These are phyloP conservation scores for Drosophila mimetica DNA, from an alignment of 2,888 invertebrate genomes.

Conservation along the genomic window DNA sequence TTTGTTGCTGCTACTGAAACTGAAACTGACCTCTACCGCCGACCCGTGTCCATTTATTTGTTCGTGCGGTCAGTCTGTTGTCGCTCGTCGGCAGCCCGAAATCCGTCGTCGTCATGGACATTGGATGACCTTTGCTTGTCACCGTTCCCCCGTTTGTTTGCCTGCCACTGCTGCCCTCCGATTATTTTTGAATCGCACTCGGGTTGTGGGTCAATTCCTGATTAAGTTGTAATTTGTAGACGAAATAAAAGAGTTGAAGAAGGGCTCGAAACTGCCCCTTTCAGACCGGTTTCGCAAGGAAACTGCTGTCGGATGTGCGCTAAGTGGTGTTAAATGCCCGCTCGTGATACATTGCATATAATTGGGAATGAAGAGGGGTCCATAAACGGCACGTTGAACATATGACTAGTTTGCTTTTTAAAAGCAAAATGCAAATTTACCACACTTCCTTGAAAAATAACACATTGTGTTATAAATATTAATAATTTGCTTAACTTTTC, in stretches of 20 bases:
- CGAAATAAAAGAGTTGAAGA: conserved; percentile 47
- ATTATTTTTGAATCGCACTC: conserved; percentile 34
- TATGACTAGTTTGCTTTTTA: neutral
- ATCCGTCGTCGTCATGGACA: conserved; percentile 66
- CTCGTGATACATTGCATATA: conserved; percentile 2
- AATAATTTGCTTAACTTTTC: neutral
- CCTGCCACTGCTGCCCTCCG: conserved; percentile 15
- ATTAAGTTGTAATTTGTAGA: conserved; percentile 76
- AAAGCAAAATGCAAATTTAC: no score
- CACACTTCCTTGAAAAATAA: no score
- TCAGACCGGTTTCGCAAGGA: conserved; percentile 21
- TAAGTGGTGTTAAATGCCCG: conserved; percentile 31
- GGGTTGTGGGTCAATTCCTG: conserved; percentile 71
- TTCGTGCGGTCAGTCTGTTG: conserved; percentile 64
- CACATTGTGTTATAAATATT: neutral
- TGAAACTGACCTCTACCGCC: conserved; percentile 72
- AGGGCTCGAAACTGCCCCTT: conserved; percentile 8
- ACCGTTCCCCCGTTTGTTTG: conserved; percentile 27
- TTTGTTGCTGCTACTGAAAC: conserved; percentile 42
- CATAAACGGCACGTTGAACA: neutral
- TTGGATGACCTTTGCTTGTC: conserved; percentile 74
- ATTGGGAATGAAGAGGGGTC: neutral
- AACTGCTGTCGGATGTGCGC: conserved; percentile 4
- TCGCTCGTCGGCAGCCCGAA: conserved; percentile 13
- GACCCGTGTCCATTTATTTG: conserved; percentile 61